Percentiles rank a stretch among this genome's conserved stretches.
phyloP scores from a whole-genome alignment of 2,888 invertebrate genomes.

The Asteroscopus sphinx region DNA sequence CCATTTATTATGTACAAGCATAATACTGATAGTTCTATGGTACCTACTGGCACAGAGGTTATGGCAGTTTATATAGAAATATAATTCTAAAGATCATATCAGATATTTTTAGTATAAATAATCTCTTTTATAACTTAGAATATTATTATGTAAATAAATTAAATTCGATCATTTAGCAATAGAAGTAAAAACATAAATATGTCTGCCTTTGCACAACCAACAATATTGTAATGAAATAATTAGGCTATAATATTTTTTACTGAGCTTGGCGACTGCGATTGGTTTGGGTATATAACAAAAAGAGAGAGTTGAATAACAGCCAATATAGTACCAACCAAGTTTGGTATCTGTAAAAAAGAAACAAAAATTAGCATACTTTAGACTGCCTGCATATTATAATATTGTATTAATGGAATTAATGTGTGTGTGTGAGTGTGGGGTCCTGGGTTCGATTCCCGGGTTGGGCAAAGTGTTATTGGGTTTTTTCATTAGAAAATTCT shows the following conservation, averaged over 20 bases:
- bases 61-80: conserved; percentile 10
- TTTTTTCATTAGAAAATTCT: too few relatives aligned
- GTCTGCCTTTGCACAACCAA: conserved; percentile 5
- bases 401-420: too few relatives aligned
- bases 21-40: conserved; percentile 14
- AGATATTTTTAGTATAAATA: not conserved
- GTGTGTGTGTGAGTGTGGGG: too few relatives aligned
- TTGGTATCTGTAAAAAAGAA: conserved; percentile 92
- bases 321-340: conserved; percentile 93
- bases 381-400: not conserved
- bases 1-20: not conserved
- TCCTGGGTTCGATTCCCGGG: too few relatives aligned
- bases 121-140: too few relatives aligned
- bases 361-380: not conserved
- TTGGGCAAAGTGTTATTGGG: too few relatives aligned
- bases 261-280: conserved; percentile 60
- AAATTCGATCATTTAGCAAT: conserved; percentile 2
- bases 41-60: conserved; percentile 34
- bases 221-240: conserved; percentile 33
- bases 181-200: conserved; percentile 4
- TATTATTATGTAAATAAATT: not conserved
- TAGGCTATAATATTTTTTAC: conserved; percentile 67
- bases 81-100: conserved; percentile 7
- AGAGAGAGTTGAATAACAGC: conserved; percentile 93
- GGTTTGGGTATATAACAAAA: conserved; percentile 93